Base-by-base conservation (phyloP, 2,888 invertebrate species). In the Anoplius nigerrimus region DNA sequence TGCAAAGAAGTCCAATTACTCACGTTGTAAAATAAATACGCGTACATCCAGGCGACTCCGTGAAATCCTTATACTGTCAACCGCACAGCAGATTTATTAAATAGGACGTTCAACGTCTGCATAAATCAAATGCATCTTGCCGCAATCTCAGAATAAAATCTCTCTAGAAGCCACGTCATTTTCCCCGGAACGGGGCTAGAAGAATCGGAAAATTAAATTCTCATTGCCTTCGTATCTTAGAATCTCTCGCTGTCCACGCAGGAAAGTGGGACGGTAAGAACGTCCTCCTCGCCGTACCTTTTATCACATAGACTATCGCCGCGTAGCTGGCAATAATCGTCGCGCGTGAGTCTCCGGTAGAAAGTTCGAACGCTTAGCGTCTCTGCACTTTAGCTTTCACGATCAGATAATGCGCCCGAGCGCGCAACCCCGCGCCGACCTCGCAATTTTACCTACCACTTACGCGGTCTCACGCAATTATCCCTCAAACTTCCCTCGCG, bases 231-330 rank as follows among this genome's bases (percentile, higher is more conserved):
- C 34, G 8, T 34, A 34, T 34, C 34, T 34, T 34, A 34, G 34
- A 34, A 34, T 34, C 34, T 3, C 1, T 34, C 8, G 11, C 34
- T 34, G 34, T 77, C 77, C 76, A 73, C 56, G 73, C 66, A 69
- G 70, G 71, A 77, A 77, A 77, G 77, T 77, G 69, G 77, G 76
- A 77, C 77, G 69, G 62, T 63, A 65, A n/a, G 59, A 62, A 66
- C 69, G 71, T 70, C 58, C 6, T 68, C 78, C 69, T 67, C 62
- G 66, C 34, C 45, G 62, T 0, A 54, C 62, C 70, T 69, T 78
- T 77, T 78, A 78, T 78, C 79, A 71, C 77, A 63, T 65, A 63
- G 73, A n/a, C 79, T 78, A 76, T 78, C 77, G 71, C n/a, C 67
- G 62, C 65, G 60, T 61, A 69, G 62, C 58, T 56, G 55, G 73